Evolutionary conservation across 2,797 vertebrate species (phyloP).

Genomic region (Aviceda cuculoides): DNA sequence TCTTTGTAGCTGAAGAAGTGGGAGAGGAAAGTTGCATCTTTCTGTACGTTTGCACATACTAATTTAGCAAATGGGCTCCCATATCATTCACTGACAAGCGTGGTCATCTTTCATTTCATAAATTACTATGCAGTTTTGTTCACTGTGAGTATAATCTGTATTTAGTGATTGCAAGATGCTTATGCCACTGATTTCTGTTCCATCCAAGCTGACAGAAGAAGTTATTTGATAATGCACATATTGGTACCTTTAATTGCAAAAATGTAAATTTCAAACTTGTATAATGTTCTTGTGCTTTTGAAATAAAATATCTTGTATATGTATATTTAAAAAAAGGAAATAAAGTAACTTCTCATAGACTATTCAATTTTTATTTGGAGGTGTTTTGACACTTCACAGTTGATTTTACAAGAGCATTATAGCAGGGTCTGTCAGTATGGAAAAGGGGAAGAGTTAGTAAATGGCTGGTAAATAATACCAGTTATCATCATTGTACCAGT

Average conservation of each 20-base stretch:
- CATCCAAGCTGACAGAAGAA: conserved; percentile 69
- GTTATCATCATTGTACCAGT: background rate
- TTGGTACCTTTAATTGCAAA: conserved; percentile 76
- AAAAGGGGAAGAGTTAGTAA: background rate
- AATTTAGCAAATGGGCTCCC: conserved; percentile 55
- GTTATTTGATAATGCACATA: conserved; percentile 78
- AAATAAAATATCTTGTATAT: conserved; percentile 79
- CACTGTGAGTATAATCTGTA: conserved; percentile 75
- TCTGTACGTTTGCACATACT: conserved; percentile 62
- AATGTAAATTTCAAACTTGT: conserved; percentile 83
- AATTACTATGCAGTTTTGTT: conserved; percentile 78
- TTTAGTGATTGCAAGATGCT: conserved; percentile 72
- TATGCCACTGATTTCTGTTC: conserved; percentile 73
- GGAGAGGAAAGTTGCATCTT: conserved; percentile 17
- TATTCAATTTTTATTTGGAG: conserved; percentile 58
- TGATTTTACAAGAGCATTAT: background rate
- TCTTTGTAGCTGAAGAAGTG: conserved; percentile 9
- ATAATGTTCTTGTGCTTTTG: conserved; percentile 80
- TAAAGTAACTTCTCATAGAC: conserved; percentile 69
- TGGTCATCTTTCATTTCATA: conserved; percentile 74
- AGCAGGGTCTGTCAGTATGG: background rate
- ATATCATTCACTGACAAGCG: background rate
- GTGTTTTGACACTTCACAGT: background rate
- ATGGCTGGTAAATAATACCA: background rate
- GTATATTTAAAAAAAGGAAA: conserved; percentile 78